A percentile compares a stretch with the other conserved stretches of the same genome.
phyloP scores from a whole-genome alignment of 2,113 vertebrate species.

The Glaucomys volans region DNA sequence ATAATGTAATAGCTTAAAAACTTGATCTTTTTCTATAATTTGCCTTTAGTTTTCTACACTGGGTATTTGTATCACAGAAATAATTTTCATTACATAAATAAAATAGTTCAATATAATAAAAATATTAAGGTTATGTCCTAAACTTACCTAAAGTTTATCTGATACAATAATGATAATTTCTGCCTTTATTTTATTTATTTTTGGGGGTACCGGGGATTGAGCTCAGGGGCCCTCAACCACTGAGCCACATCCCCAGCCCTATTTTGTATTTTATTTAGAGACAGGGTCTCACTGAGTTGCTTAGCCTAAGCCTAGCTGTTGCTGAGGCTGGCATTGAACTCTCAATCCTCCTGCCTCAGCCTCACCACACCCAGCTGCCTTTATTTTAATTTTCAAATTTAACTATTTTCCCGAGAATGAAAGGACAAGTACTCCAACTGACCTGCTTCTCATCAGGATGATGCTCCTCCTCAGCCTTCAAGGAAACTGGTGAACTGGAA shows the following conservation, averaged over 20 bases:
- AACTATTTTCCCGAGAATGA: not conserved
- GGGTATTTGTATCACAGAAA: conserved; percentile 2
- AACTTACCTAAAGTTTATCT: not conserved
- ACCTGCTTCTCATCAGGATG: conserved; percentile 85
- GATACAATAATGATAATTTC: not conserved
- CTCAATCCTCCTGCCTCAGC: no score
- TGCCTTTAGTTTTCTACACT: conserved; percentile 13
- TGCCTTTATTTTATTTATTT: not conserved
- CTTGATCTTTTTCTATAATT: not conserved
- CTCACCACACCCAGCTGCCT: not conserved
- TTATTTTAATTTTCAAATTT: not conserved
- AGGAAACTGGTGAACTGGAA: conserved; percentile 82
- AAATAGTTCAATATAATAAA: not conserved
- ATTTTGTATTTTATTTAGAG: no score
- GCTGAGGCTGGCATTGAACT: no score
- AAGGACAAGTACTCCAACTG: not conserved
- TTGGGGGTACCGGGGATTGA: no score
- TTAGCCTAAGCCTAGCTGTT: no score
- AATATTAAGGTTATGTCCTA: not conserved
- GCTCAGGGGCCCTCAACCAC: no score
- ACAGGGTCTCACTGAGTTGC: no score
- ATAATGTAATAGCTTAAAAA: not conserved
- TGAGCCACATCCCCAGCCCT: no score
- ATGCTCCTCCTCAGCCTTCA: conserved; percentile 84
- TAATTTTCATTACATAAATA: not conserved